phyloP scores from a whole-genome alignment of 2,888 invertebrate species.

The Proisotoma minuta region DNA sequence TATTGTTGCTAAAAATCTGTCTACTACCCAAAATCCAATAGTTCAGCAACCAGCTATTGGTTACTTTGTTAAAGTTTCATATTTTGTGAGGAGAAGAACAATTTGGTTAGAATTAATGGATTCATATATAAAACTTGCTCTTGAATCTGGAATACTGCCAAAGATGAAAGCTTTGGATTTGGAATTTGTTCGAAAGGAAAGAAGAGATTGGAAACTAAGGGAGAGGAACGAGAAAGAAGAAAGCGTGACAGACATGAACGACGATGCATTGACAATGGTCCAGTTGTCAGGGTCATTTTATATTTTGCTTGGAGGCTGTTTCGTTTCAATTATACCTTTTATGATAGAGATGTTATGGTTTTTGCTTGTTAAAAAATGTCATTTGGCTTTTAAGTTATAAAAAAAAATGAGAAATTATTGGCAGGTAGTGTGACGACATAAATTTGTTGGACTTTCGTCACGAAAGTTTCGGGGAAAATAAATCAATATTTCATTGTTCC shows the following conservation, averaged over 20 bases:
- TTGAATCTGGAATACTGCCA: constrained; percentile 14
- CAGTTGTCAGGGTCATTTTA: background rate
- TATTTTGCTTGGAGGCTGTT: background rate
- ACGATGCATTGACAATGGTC: background rate
- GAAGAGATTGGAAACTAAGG: constrained; percentile 11
- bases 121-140: background rate
- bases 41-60: constrained; percentile 3
- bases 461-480: no score
- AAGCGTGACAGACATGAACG: background rate
- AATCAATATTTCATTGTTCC: no score
- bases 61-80: constrained; percentile 12
- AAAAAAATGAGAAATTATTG: no score
- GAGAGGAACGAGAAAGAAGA: background rate
- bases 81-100: constrained; percentile 15
- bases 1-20: constrained; percentile 16
- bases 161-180: constrained; percentile 22
- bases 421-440: no score
- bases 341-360: no score
- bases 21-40: constrained; percentile 10
- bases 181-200: constrained; percentile 13
- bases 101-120: constrained; percentile 16
- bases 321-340: background rate
- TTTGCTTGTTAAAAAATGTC: no score
- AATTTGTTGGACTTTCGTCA: no score
- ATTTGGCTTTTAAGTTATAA: no score